These are phyloP conservation scores for Phataginus tetradactyla DNA, from an alignment of 2,797 vertebrate genomes.

Conservation along the genomic window DNA sequence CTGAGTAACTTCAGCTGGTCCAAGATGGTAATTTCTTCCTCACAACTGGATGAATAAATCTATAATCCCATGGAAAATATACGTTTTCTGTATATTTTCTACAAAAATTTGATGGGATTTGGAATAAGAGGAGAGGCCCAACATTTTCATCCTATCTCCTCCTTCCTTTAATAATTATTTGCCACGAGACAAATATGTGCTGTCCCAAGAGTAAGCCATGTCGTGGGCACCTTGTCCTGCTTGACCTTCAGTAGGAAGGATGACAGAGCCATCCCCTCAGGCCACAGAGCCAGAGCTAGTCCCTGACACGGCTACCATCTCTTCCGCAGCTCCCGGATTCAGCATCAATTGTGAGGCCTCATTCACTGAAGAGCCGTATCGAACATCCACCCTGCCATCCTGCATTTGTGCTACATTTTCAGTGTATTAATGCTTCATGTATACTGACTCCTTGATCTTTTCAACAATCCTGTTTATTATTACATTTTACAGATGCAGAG, in stretches of 20 bases:
- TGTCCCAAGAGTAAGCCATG: background rate
- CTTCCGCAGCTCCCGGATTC: background rate
- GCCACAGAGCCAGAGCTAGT: background rate
- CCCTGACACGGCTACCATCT: background rate
- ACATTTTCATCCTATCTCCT: background rate
- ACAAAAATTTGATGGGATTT: background rate
- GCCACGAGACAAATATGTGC: background rate
- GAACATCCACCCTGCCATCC: background rate
- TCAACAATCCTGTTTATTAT: background rate
- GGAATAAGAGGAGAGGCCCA: background rate
- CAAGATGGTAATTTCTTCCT: background rate
- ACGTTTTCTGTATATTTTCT: background rate
- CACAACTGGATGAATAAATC: background rate
- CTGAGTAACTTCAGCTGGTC: background rate
- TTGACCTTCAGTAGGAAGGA: background rate
- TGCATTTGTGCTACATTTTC: background rate
- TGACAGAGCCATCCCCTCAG: background rate
- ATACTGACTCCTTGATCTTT: background rate
- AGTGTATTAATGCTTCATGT: rapidly evolving
- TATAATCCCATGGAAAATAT: background rate
- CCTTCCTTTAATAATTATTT: background rate
- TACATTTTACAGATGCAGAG: background rate
- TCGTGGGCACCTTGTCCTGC: background rate
- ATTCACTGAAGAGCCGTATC: background rate
- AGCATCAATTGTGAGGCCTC: background rate